A percentile compares a stretch with the other conserved stretches of the same genome.
Conservation (phyloP, 2,113 vertebrate genomes). For the Procavia capensis region DNA sequence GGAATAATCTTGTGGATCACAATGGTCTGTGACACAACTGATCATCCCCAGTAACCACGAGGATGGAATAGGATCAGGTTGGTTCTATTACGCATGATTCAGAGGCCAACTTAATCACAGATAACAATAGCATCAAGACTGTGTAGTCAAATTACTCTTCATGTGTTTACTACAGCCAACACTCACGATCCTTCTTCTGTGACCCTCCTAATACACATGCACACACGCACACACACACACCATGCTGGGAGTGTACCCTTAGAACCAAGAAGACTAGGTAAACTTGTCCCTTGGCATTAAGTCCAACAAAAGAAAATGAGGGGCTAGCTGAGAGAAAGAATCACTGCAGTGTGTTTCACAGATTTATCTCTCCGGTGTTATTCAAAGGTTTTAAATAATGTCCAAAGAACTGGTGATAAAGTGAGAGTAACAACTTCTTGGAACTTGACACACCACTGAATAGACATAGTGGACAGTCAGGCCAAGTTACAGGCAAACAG, state of each 20-base stretch:
- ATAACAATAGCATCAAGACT: neutral
- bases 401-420: neutral
- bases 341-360: neutral
- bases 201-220: neutral
- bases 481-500: neutral
- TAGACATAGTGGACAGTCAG: neutral
- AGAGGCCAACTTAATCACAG: no score
- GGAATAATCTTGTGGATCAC: no score
- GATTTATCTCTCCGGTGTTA: slow-evolving; percentile 45
- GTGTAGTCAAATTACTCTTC: neutral
- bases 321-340: neutral
- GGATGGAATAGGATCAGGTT: no score
- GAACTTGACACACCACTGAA: neutral
- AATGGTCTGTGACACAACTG: no score
- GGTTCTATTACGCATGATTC: no score
- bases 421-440: slow-evolving; percentile 15
- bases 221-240: neutral
- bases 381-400: slow-evolving; percentile 1
- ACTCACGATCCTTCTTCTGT: neutral
- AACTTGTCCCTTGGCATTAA: slow-evolving; percentile 39
- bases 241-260: neutral
- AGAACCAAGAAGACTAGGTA: neutral
- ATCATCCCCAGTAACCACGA: no score
- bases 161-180: neutral
- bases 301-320: slow-evolving; percentile 54